phyloP scores from a whole-genome alignment of 2,797 vertebrate genomes.

The Leuciscus waleckii region DNA sequence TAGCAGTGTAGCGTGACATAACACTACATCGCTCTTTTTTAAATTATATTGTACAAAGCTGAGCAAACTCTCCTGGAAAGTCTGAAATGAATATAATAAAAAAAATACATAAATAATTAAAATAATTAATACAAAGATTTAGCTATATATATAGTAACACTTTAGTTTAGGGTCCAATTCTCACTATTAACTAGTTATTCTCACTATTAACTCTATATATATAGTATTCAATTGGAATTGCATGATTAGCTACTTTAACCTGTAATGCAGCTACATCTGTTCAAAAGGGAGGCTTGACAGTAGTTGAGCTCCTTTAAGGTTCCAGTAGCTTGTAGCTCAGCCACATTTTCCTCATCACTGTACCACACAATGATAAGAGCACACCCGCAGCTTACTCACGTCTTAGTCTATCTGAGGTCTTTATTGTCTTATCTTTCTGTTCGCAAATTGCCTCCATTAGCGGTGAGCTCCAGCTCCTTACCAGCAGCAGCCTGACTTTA shows the following conservation, averaged over 20 bases:
- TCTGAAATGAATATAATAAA: slow-evolving; percentile 13
- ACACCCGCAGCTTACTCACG: not conserved
- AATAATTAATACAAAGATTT: not conserved
- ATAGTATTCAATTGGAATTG: not conserved
- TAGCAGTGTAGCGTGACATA: not conserved
- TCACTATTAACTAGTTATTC: no score
- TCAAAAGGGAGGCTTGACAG: not conserved
- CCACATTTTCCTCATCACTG: not conserved
- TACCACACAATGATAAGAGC: slow-evolving; percentile 12
- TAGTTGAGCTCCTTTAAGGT: not conserved
- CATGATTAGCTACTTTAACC: not conserved
- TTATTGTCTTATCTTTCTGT: slow-evolving; percentile 43
- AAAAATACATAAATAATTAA: not conserved
- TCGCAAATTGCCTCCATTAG: slow-evolving; percentile 38
- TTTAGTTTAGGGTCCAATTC: no score
- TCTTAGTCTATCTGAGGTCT: slow-evolving; percentile 41
- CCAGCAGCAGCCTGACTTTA: slow-evolving; percentile 8
- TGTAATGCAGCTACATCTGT: not conserved
- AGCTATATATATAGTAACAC: not conserved
- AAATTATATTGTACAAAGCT: not conserved
- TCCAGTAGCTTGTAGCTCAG: not conserved
- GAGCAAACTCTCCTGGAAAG: not conserved
- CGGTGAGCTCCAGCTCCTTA: slow-evolving; percentile 8
- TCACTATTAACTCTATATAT: no score
- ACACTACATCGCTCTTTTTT: not conserved